phyloP scores from a whole-genome alignment of 2,797 vertebrate genomes.

The Hippocampus kuda region DNA sequence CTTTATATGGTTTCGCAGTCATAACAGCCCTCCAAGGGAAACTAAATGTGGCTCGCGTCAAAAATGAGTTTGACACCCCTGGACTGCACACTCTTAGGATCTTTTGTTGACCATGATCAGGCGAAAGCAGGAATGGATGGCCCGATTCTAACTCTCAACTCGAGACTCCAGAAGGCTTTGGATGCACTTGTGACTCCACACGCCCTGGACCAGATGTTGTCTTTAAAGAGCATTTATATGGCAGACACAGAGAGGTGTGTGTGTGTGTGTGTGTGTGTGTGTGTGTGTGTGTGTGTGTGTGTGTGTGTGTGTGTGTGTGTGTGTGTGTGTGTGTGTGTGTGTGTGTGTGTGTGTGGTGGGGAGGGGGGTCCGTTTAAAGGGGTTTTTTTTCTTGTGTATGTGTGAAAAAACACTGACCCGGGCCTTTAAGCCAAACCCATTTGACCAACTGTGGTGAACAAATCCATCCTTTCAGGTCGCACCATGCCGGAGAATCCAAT shows the following conservation, averaged over 20 bases:
- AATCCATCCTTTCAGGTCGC: conserved; percentile 31
- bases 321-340: neutral
- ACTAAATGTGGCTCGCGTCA: too few relatives aligned
- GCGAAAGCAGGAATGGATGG: too few relatives aligned
- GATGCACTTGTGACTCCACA: neutral
- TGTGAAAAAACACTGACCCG: conserved; percentile 40
- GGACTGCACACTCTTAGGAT: too few relatives aligned
- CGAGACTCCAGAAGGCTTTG: neutral
- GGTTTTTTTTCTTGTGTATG: conserved; percentile 21
- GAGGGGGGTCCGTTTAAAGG: neutral
- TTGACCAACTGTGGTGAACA: conserved; percentile 22
- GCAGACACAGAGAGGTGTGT: neutral
- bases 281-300: neutral
- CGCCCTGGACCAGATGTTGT: conserved; percentile 40
- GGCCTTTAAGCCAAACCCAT: conserved; percentile 21
- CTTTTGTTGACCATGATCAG: too few relatives aligned
- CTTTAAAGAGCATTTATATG: conserved; percentile 5
- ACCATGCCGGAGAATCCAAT: conserved; percentile 37
- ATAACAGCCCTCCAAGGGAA: too few relatives aligned
- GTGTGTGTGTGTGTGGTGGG: too few relatives aligned
- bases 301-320: too few relatives aligned
- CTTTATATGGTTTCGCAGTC: too few relatives aligned
- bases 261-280: neutral
- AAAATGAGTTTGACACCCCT: too few relatives aligned
- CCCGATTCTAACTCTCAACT: neutral